Base-by-base conservation (phyloP, 2,113 vertebrate genomes). In the Electrona antarctica region DNA sequence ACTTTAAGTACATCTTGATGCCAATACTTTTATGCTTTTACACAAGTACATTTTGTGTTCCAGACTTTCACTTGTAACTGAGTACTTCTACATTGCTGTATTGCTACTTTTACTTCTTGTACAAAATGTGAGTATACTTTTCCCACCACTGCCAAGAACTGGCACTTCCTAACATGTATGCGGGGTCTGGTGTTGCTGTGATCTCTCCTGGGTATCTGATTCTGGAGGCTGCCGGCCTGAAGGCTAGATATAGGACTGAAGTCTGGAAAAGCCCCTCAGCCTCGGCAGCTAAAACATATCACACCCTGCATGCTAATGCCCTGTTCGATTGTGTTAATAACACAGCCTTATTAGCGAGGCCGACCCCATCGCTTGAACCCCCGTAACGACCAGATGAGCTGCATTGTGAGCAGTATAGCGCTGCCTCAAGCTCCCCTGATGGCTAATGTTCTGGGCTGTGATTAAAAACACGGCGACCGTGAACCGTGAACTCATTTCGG, bases 401-500 rank as follows among this genome's bases (percentile, higher is more conserved):
- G 77, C 49, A 67, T 80, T 79, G 84, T 84, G 78, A 69, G 74
- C 61, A 51, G 78, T 77, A 68, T 46, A 79, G 78, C 73, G 52
- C 82, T 77, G 78, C 76, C 76, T 73, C 73, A 71, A 66, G 60
- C 29, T 81, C 66, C 63, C 46, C 65, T 79, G 82, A 85, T 85
- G 79, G 81, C 80, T 78, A 76, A 77, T 77, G 77, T 81, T 69
- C 82, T 7, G 67, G 76, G 78, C 62, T 85, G 84, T 90, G 86
- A 91, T 90, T 91, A 89, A 84, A 86, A 86, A 68, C 66, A 61
- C 61, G 3, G 69, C 29, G 4, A 65, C 77, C 76, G 63, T 80
- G 80, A 85, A 81, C 83, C 84, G 77, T 83, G 81, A 85, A 82
- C 85, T 77, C 71, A 79, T 89, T 86, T 77, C 70, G 48, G 58